Base-by-base conservation (phyloP, 1,140 invertebrate genomes). In the Drusus annulatus region DNA sequence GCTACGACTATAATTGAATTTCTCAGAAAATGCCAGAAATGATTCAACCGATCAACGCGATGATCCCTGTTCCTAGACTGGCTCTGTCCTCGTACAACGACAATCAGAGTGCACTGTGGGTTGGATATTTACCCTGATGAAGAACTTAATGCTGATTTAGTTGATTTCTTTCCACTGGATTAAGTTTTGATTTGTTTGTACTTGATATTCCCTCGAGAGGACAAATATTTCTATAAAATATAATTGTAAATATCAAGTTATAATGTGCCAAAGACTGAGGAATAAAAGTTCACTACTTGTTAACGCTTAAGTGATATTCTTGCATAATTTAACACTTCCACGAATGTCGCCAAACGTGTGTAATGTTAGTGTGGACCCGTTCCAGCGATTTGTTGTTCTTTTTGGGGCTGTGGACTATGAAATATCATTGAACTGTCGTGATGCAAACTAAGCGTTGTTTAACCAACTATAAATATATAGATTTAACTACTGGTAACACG, bases 341-440 rank as follows among this genome's bases (percentile, higher is more conserved):
- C 31, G 31, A 36, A 36, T 36, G 31, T 36, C 31, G 31, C 8
- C 5, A 36, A 36, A 36, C 31, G 31, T 36, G 5, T 36, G 31
- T 36, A 36, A 36, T 69, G 68, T 71, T 71, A n/a, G 36, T 71
- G 68, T 71, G 17, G 36, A 71, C 45, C 21, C 68, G 13, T 50
- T 74, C 71, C 54, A 36, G 51, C 17, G 52, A 28, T 58, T 74
- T 28, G 16, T 74, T 74, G 71, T 74, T 74, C 71, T 74, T 58
- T 74, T 74, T 74, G 71, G 71, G 71, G 23, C 71, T 74, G 71
- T 74, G 71, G 71, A 74, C 71, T 74, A 74, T 74, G 31, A 74
- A 74, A 74, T 74, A 74, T 74, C 52, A 74, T 73, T 45, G 65
- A 3, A 45, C 28, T 63, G 60, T 25, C 60, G 15, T 58, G 54